Evolutionary conservation across 2,888 invertebrate species (phyloP), one percentile per base, ranked within the genome.

Genomic region (Thymelicus lineola): DNA sequence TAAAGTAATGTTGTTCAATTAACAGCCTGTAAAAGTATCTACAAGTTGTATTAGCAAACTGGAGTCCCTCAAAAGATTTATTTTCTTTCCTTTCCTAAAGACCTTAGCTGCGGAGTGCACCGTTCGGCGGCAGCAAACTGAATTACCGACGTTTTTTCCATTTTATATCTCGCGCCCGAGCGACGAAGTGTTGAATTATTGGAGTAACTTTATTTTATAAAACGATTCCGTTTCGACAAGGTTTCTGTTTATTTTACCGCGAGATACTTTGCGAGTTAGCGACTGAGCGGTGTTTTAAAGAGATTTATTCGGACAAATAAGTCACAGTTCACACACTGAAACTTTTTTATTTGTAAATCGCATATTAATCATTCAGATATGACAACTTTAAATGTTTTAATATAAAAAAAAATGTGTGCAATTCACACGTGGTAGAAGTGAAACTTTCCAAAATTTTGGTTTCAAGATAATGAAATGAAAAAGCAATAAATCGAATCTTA

Each of bases 161-260:
- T 90, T 91, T 90, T 89, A 87, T 87, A 88, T 86, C 84, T 87
- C 82, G 84, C 86, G 76, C 86, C 84, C 87, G 84, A 88, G 84
- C 85, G 84, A 76, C 86, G 88, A 88, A 89, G 88, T 89, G 90
- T 86, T 89, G 91, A 92, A 90, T 90, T 92, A 91, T 91, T 87
- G 86, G 87, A 88, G 83, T 89, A 87, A 88, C 88, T 93, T 91
- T 90, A 90, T 90, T 91, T 89, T 90, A 89, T 88, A 87, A 90
- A 90, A 86, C 86, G 87, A 88, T 87, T 87, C 86, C 81, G 82
- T 82, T 82, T 80, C 81, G 76, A 79, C 80, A 82, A 85, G 82
- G 85, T 87, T 90, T 87, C 83, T 87, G 87, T 91, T 90, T 90
- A 87, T 87, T 86, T 88, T 87, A 76, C 80, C 82, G 80, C 82